phyloP scores from a whole-genome alignment of 1,140 invertebrate species.

The Saccostrea cuccullata region DNA sequence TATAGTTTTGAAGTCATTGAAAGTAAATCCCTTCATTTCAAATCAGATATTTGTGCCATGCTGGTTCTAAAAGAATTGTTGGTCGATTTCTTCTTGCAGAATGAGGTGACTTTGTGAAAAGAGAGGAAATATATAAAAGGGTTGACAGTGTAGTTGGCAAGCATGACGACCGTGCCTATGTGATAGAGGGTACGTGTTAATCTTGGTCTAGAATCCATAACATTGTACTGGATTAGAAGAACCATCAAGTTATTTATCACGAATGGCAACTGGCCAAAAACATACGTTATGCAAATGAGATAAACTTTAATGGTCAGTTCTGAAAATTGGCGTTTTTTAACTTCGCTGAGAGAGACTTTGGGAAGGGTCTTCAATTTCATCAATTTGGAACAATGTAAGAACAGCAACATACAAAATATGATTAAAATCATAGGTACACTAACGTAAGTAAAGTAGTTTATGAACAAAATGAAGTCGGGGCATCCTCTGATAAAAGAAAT shows the following conservation, averaged over 20 bases:
- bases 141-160: background rate
- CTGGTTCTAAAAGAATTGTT: no score
- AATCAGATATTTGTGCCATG: no score
- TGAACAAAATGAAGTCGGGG: background rate
- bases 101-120: background rate
- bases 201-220: background rate
- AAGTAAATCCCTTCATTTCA: no score
- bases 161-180: background rate
- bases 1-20: no score
- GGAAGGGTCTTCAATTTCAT: background rate
- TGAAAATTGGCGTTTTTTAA: background rate
- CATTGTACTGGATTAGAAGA: background rate
- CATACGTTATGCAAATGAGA: background rate
- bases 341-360: background rate
- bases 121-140: background rate
- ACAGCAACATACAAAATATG: background rate
- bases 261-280: background rate
- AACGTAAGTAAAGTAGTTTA: background rate
- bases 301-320: background rate
- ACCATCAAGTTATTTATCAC: background rate
- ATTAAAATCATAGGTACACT: background rate
- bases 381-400: constrained; percentile 15
- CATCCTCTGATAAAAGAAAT: background rate
- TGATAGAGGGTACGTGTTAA: background rate
- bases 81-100: background rate